phyloP scores from a whole-genome alignment of 2,113 vertebrate species.

The Scortum barcoo region DNA sequence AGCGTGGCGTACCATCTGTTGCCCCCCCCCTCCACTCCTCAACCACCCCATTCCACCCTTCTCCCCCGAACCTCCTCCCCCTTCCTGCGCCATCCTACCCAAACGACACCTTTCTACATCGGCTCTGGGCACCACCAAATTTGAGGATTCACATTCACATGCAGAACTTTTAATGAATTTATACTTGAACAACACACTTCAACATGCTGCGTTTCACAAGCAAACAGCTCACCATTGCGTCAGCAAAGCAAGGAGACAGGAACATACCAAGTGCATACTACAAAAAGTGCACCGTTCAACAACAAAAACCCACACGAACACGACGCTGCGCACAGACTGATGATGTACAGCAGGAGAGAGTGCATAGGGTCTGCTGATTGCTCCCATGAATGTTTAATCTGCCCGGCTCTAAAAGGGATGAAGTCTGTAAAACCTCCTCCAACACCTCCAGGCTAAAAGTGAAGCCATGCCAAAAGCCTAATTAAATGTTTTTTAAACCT shows the following conservation, averaged over 20 bases:
- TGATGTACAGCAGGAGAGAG: constrained; percentile 65
- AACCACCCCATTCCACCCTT: constrained; percentile 56
- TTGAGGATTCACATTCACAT: constrained; percentile 19
- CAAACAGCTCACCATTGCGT: constrained; percentile 3
- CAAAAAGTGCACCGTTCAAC: not conserved
- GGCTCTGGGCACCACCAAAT: constrained; percentile 68
- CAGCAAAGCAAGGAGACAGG: not conserved
- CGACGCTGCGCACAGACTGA: constrained; percentile 47
- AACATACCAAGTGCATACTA: not conserved
- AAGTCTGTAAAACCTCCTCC: constrained; percentile 77
- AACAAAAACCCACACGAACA: constrained; percentile 21
- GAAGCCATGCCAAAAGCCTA: constrained; percentile 80
- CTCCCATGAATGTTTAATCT: constrained; percentile 82
- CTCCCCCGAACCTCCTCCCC: constrained; percentile 68
- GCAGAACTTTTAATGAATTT: not conserved
- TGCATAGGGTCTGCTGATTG: constrained; percentile 66
- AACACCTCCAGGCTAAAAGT: constrained; percentile 80
- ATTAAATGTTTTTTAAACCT: constrained; percentile 84
- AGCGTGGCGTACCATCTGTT: constrained; percentile 88
- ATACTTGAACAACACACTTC: not conserved
- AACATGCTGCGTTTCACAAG: not conserved
- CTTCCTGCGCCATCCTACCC: constrained; percentile 75
- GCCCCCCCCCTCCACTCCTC: constrained; percentile 70
- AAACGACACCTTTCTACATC: constrained; percentile 74
- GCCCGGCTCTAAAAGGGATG: constrained; percentile 71